These are phyloP conservation scores for Calameuta filiformis DNA, from an alignment of 2,888 invertebrate genomes.

Conservation along the genomic window DNA sequence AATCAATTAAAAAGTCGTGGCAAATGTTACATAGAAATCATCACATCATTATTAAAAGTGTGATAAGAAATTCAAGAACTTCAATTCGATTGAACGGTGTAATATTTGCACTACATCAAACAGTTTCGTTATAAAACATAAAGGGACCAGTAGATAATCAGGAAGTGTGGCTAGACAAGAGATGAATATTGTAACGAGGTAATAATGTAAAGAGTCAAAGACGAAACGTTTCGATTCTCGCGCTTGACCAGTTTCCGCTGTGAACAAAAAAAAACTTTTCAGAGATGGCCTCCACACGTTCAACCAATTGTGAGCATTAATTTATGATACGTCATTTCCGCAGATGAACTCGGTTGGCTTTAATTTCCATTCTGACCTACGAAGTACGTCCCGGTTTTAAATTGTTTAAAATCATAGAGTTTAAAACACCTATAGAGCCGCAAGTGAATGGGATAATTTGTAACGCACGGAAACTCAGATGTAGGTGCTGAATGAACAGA, in stretches of 20 bases:
- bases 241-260: neutral
- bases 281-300: neutral
- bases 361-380: neutral
- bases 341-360: neutral
- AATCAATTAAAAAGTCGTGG: neutral
- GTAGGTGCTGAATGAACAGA: neutral
- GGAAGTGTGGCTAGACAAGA: neutral
- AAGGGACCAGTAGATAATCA: neutral
- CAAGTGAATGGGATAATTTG: neutral
- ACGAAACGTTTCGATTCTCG: neutral
- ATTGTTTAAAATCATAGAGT: neutral
- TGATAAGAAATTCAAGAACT: neutral
- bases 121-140: neutral
- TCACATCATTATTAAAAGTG: neutral
- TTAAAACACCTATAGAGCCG: neutral
- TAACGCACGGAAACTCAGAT: neutral
- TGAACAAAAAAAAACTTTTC: neutral
- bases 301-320: neutral
- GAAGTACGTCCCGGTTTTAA: conserved; percentile 5
- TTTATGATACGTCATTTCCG: neutral
- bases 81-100: neutral
- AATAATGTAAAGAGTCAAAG: neutral
- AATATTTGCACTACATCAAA: neutral
- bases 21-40: neutral
- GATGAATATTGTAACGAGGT: neutral